Percentiles rank a stretch among this genome's conserved stretches.
Evolutionary conservation across 2,113 vertebrate species (phyloP).

Genomic region (Myiozetetes cayanensis): DNA sequence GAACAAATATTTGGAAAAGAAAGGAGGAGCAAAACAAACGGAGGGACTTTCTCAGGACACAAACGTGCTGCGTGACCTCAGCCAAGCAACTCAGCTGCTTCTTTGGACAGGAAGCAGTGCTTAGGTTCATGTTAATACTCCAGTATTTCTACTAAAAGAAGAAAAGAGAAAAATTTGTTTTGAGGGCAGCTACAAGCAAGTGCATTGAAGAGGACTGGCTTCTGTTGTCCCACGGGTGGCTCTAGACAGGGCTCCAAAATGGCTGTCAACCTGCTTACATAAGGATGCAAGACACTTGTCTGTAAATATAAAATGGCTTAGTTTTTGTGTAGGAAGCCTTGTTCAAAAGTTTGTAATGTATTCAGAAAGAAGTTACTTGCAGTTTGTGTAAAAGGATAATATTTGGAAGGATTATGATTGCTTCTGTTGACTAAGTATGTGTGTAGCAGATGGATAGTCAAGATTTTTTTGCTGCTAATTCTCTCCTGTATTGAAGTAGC

Average conservation of each 20-base stretch:
- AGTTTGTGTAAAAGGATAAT: neutral
- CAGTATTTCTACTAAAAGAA: neutral
- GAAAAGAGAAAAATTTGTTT: neutral
- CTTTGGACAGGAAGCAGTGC: neutral
- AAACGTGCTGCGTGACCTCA: neutral
- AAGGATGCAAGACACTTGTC: neutral
- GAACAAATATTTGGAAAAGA: constrained; percentile 10
- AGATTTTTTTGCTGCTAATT: neutral
- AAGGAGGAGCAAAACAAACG: neutral
- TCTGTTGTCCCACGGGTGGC: neutral
- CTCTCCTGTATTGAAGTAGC: neutral
- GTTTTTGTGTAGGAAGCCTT: neutral
- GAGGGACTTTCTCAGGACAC: neutral
- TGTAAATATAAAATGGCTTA: neutral
- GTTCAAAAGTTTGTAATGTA: neutral
- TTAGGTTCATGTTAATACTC: neutral
- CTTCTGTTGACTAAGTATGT: neutral
- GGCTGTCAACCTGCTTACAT: neutral
- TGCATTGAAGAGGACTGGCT: neutral
- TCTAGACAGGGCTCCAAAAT: neutral
- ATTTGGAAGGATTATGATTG: neutral
- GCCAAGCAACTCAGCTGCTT: neutral
- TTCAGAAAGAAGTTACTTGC: neutral
- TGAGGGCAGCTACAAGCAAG: neutral
- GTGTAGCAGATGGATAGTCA: neutral